Evolutionary conservation across 2,113 vertebrate species (phyloP).

Genomic region (Chaenogobius annularis): DNA sequence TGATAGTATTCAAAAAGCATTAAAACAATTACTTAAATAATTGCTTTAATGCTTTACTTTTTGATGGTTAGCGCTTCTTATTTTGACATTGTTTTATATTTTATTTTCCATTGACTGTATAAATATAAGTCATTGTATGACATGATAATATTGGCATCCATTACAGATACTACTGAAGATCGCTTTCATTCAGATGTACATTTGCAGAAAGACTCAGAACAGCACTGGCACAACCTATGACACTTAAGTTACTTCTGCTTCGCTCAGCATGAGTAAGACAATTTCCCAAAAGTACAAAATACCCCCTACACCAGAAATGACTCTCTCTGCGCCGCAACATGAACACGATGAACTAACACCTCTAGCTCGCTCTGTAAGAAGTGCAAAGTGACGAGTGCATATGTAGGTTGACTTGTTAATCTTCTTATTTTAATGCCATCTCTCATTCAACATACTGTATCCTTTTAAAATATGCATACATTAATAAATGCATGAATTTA

Average conservation of each 20-base stretch:
- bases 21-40: too few species aligned
- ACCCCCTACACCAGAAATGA: conserved; percentile 15
- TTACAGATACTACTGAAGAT: conserved; percentile 15
- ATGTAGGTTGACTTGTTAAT: neutral
- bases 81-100: too few species aligned
- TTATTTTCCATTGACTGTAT: too few species aligned
- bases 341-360: conserved; percentile 15
- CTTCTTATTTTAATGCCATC: conserved; percentile 2
- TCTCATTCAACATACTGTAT: neutral
- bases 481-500: neutral
- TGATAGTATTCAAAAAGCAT: too few species aligned
- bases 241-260: conserved; percentile 32
- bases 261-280: conserved; percentile 31
- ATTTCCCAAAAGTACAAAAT: conserved; percentile 24
- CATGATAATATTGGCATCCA: neutral
- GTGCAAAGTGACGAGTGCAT: neutral
- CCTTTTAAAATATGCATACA: neutral
- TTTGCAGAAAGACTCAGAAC: conserved; percentile 15
- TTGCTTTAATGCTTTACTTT: too few species aligned
- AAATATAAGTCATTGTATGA: too few species aligned
- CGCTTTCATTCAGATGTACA: conserved; percentile 9
- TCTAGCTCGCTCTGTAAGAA: conserved; percentile 32
- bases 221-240: conserved; percentile 24
- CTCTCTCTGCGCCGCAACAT: conserved; percentile 26
- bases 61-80: too few species aligned